Percentiles rank a stretch among this genome's conserved stretches.
Evolutionary conservation across 2,888 invertebrate genomes (phyloP).

Genomic region (Zygogramma bicolorata): DNA sequence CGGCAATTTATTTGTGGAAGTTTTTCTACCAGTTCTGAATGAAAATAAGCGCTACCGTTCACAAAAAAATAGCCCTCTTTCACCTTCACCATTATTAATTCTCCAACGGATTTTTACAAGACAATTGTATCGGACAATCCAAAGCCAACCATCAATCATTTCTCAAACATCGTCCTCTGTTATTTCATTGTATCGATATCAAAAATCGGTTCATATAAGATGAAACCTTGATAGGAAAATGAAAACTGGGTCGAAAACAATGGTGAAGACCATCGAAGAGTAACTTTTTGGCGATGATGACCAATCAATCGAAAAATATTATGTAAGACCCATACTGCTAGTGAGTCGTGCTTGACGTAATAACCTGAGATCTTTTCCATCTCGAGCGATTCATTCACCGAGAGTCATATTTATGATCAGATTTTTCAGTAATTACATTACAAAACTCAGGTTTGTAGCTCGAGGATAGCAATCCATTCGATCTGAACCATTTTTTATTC

Average conservation of each 20-base stretch:
- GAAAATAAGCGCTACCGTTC: no score
- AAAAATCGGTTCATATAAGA: neutral
- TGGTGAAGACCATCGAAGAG: constrained; percentile 19
- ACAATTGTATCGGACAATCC: no score
- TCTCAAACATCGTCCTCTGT: no score
- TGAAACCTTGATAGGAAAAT: constrained; percentile 2
- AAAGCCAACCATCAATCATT: no score
- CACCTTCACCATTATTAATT: no score
- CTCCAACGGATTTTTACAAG: no score
- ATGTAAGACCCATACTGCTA: constrained; percentile 7
- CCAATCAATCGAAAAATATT: constrained; percentile 26
- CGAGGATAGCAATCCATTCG: neutral
- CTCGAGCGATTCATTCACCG: neutral
- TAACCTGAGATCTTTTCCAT: constrained; percentile 15
- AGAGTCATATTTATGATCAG: neutral
- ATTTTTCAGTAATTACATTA: neutral
- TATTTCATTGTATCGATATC: no score
- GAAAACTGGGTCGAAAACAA: constrained; percentile 27
- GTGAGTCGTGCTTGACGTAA: constrained; percentile 7
- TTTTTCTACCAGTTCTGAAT: no score
- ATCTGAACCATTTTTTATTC: neutral
- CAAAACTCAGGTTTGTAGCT: neutral
- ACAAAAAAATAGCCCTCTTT: no score
- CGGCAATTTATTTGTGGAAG: no score
- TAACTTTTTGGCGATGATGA: constrained; percentile 25